Evolutionary conservation across 2,888 invertebrate genomes (phyloP), one percentile per base, ranked within the genome.

Genomic region (Synergus gifuensis): DNA sequence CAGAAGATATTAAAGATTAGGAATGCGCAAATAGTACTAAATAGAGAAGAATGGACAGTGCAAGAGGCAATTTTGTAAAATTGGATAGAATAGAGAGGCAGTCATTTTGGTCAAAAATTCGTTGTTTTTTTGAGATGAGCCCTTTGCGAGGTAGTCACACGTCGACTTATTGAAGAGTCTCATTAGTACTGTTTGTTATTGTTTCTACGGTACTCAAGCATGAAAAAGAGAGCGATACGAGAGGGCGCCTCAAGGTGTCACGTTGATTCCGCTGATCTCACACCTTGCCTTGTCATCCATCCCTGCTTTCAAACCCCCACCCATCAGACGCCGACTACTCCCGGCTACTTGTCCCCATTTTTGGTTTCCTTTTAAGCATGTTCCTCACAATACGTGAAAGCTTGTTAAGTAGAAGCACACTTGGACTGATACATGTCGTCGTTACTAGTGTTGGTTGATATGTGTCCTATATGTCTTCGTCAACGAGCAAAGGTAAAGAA

Each of bases 141-240:
- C 49, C 28, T 49, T 49, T 69, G 77, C 78, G 78, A 78, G 82
- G 77, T 84, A 82, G 83, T 80, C 79, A 83, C 83, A 85, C 81
- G 84, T 85, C 85, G 79, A 83, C 81, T 85, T 90, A 92, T 92
- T 91, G 91, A 90, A 91, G 92, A 91, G 90, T 89, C 92, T 92
- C 92, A 92, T 92, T 92, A 92, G 91, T 89, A 86, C 87, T 90
- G 92, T 92, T 91, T 91, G 91, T 92, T 92, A 92, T 92, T 92
- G 91, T 92, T 91, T 88, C 89, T 86, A 87, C 87, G 88, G 85
- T 86, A 87, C 90, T 90, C 86, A 82, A 81, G 82, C 77, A 46
- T 63, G 86, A 87, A 88, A 89, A 89, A 89, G 87, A 88, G 87
- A 84, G 86, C 87, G 89, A 89, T 90, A 89, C 86, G 88, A 90